Conservation (phyloP, 2,888 invertebrate species). For the Urechis unicinctus region DNA sequence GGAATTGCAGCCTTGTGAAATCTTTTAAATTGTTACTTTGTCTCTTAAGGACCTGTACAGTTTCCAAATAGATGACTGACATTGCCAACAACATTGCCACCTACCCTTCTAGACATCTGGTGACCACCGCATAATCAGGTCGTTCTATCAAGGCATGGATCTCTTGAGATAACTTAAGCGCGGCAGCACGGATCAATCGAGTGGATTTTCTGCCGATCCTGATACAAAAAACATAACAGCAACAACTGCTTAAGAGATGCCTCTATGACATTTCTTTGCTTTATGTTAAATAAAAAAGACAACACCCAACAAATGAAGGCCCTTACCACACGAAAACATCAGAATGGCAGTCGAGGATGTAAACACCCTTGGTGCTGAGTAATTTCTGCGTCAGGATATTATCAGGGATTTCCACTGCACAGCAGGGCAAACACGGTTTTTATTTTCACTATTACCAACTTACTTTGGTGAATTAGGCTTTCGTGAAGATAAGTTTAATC, state of each 20-base stretch:
- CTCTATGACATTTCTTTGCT: too few species aligned
- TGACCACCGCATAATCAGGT: constrained; percentile 77
- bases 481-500: too few species aligned
- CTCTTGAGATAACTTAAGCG: constrained; percentile 93
- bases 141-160: constrained; percentile 84
- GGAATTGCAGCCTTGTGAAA: too few species aligned
- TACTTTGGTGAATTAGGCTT: background rate
- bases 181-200: constrained; percentile 86
- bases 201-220: constrained; percentile 98
- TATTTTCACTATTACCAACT: background rate
- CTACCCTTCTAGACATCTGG: constrained; percentile 82
- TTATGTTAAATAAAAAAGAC: too few species aligned
- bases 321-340: constrained; percentile 88
- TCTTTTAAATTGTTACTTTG: too few species aligned
- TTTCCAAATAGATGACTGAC: too few species aligned
- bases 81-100: too few species aligned
- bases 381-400: constrained; percentile 65
- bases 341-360: constrained; percentile 86
- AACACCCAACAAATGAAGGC: background rate
- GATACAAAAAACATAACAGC: background rate
- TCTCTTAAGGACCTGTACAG: too few species aligned
- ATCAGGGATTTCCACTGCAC: constrained; percentile 41
- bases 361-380: constrained; percentile 86
- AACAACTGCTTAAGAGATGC: background rate
- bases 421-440: background rate